Evolutionary conservation across 2,888 invertebrate species (phyloP).

Genomic region (Parnassius apollo): DNA sequence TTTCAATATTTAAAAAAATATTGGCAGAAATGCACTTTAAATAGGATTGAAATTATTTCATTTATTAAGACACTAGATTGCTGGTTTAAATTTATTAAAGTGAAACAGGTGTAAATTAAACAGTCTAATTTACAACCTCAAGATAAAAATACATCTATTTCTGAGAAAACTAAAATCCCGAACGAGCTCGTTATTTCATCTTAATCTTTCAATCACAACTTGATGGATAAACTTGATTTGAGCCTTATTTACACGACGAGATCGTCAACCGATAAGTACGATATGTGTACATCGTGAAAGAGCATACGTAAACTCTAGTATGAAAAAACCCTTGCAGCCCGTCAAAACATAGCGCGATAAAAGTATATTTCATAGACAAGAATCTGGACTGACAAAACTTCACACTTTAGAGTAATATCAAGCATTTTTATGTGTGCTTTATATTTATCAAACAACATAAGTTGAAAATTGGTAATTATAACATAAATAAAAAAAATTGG

Average conservation of each 20-base stretch:
- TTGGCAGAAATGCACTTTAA: too few species aligned
- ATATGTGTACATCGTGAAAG: slow-evolving; percentile 6
- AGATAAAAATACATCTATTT: slow-evolving; percentile 21
- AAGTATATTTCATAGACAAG: slow-evolving; percentile 19
- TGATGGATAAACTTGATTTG: slow-evolving; percentile 28
- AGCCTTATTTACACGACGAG: slow-evolving; percentile 25
- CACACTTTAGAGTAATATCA: slow-evolving; percentile 18
- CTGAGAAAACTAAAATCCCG: slow-evolving; percentile 23
- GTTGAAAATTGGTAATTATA: too few species aligned
- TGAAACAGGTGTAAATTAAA: too few species aligned
- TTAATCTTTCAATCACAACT: slow-evolving; percentile 26
- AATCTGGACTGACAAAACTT: slow-evolving; percentile 18
- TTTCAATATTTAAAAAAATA: too few species aligned
- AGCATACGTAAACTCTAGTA: slow-evolving; percentile 4
- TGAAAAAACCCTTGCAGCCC: slow-evolving; percentile 6
- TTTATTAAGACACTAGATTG: too few species aligned
- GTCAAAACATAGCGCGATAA: slow-evolving; percentile 9
- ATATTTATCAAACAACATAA: neutral
- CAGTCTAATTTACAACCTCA: neutral
- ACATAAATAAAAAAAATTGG: too few species aligned
- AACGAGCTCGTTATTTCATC: slow-evolving; percentile 24
- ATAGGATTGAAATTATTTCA: too few species aligned
- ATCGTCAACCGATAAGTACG: slow-evolving; percentile 14
- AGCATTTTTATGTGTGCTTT: slow-evolving; percentile 1
- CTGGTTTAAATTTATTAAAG: too few species aligned